Evolutionary conservation across 2,888 invertebrate species (phyloP), one percentile per base, ranked within the genome.

Genomic region (Adela reaumurella): DNA sequence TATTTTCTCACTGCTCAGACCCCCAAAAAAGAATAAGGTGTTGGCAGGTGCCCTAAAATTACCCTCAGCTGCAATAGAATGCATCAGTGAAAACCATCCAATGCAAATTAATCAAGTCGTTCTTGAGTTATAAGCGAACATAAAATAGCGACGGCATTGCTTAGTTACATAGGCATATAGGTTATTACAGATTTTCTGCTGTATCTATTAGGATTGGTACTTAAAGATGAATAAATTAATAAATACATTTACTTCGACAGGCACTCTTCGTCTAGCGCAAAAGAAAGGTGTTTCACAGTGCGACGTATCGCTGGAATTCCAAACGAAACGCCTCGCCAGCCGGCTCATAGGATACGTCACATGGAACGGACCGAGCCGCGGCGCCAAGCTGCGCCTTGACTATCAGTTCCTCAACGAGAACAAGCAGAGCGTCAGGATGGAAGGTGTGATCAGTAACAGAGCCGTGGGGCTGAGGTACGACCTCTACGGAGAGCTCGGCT

Each of bases 221-320:
- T n/a, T n/a, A n/a, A n/a, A n/a, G n/a, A n/a, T n/a, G n/a, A n/a
- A n/a, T n/a, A n/a, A n/a, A n/a, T n/a, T n/a, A n/a, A n/a, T n/a
- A n/a, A 24, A n/a, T 43, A 14, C 43, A 46, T n/a, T 5, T 49
- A 50, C 47, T 51, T 47, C 64, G 64, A 51, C 58, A 83, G 87
- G 87, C 45, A 74, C 77, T 1, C 66, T 88, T 16, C 81, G 82
- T 57, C 79, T 81, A 52, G 80, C 83, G 11, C 81, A 81, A 42
- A 89, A 88, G 65, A 84, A 81, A 54, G 88, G 88, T 2, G 83
- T 90, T 18, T 85, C 85, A 0, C 92, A 92, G 62, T 88, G 87
- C 60, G 90, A 91, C 55, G 83, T 92, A 8, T 82, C 87, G 52
- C 67, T 90, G 10, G 86, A 86, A 46, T 92, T 92, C 61, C 86